A percentile compares a stretch with the other conserved stretches of the same genome.
Conservation (phyloP, 92 coral and sea anemone genomes). For the Zoanthus solanderi region DNA sequence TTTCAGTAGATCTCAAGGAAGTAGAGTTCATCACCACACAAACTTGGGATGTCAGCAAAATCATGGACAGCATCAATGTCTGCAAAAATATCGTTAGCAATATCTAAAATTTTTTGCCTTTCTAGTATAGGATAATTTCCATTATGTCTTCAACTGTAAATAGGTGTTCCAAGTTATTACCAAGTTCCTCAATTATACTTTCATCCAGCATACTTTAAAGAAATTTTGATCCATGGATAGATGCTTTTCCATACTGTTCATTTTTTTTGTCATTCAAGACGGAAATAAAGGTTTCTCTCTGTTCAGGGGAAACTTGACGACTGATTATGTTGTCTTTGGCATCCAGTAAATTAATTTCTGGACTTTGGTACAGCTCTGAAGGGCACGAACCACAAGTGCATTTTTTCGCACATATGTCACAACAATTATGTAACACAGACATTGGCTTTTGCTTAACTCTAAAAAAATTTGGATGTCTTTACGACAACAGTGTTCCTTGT, state of each 20-base stretch:
- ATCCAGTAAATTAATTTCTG: background rate
- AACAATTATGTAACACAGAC: slow-evolving; percentile 33
- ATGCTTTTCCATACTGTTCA: slow-evolving; percentile 26
- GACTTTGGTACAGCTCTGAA: slow-evolving; percentile 29
- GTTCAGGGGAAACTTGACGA: slow-evolving; percentile 32
- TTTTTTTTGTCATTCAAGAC: slow-evolving; percentile 45
- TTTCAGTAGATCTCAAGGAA: too few relatives aligned
- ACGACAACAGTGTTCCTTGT: slow-evolving; percentile 30
- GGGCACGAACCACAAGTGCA: slow-evolving; percentile 66
- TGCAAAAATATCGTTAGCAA: slow-evolving; percentile 43
- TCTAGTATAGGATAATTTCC: slow-evolving; percentile 47
- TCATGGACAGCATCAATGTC: slow-evolving; percentile 40
- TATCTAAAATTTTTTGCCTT: slow-evolving; percentile 43
- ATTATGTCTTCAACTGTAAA: slow-evolving; percentile 48
- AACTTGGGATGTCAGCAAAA: too few relatives aligned
- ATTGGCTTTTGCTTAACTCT: slow-evolving; percentile 23
- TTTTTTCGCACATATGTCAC: slow-evolving; percentile 42
- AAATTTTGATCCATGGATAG: slow-evolving; percentile 36
- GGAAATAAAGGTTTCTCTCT: slow-evolving; percentile 51
- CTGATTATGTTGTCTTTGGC: slow-evolving; percentile 27
- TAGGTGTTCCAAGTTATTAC: slow-evolving; percentile 49
- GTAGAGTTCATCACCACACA: too few relatives aligned
- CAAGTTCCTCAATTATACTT: slow-evolving; percentile 42
- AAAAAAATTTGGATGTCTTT: slow-evolving; percentile 18
- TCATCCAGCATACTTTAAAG: slow-evolving; percentile 46